Percentiles rank a stretch among this genome's conserved stretches.
These are phyloP conservation scores for Agrilus planipennis DNA, from an alignment of 1,140 invertebrate species.

Conservation along the genomic window DNA sequence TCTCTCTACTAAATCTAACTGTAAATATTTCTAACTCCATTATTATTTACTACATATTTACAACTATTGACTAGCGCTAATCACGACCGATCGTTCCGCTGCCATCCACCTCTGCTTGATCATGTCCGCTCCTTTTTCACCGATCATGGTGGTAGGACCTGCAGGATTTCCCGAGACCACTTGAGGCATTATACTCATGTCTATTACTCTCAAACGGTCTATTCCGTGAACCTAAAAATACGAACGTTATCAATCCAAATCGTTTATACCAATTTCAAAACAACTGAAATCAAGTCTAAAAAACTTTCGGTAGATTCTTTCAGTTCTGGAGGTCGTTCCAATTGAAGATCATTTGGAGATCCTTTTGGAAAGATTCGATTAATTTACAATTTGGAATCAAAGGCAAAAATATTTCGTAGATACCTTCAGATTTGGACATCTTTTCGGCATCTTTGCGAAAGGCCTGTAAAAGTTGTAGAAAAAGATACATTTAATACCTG, in stretches of 20 bases:
- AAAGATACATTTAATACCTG: too few species aligned
- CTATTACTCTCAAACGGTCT: conserved; percentile 58
- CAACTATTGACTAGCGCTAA: too few species aligned
- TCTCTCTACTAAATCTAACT: too few species aligned
- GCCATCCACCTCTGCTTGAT: conserved; percentile 57
- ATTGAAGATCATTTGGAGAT: too few species aligned
- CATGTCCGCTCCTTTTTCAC: conserved; percentile 67
- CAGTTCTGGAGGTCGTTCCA: background rate
- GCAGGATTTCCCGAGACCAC: conserved; percentile 72
- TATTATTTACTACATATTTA: too few species aligned
- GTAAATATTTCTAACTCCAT: too few species aligned
- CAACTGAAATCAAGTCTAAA: background rate
- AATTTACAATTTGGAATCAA: background rate
- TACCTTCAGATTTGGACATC: too few species aligned
- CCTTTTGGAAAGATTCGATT: too few species aligned
- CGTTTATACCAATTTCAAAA: background rate
- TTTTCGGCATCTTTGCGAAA: too few species aligned
- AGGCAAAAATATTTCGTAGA: background rate
- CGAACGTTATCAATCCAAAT: background rate
- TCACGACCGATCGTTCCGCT: too few species aligned
- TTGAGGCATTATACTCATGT: conserved; percentile 66
- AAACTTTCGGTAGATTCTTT: background rate
- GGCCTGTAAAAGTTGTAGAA: too few species aligned
- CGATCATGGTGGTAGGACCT: conserved; percentile 74
- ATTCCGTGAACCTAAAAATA: conserved; percentile 56